Evolutionary conservation across 2,888 invertebrate genomes (phyloP).

Genomic region (Apocheima hispidaria): DNA sequence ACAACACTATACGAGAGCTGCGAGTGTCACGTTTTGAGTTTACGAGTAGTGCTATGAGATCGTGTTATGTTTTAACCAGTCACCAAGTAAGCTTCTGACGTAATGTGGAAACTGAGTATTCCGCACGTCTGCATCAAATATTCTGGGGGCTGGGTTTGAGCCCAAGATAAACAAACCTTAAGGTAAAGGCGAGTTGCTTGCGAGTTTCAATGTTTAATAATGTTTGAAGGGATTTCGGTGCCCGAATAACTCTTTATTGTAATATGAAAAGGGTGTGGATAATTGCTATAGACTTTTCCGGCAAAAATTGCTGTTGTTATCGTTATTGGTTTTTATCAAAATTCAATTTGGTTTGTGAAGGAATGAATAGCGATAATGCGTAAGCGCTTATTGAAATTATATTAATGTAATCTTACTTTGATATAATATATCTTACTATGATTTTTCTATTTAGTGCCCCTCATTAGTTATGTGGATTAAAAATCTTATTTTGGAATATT

Average conservation of each 20-base stretch:
- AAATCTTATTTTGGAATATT: too few species aligned
- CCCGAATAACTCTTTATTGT: constrained; percentile 1
- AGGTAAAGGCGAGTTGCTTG: constrained; percentile 42
- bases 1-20: not conserved
- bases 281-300: not conserved
- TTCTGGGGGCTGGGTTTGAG: constrained; percentile 35
- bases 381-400: too few species aligned
- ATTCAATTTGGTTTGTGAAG: too few species aligned
- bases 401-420: too few species aligned
- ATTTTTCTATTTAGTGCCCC: too few species aligned
- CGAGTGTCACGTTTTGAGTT: constrained; percentile 10
- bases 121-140: constrained; percentile 25
- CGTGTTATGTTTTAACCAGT: constrained; percentile 14
- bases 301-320: not conserved
- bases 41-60: constrained; percentile 9
- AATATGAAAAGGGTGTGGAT: constrained; percentile 1
- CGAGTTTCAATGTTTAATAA: constrained; percentile 48
- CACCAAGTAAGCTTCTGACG: constrained; percentile 4
- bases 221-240: constrained; percentile 40
- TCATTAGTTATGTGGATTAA: too few species aligned
- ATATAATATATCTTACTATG: too few species aligned
- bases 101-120: constrained; percentile 6
- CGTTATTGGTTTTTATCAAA: not conserved
- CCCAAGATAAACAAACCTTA: constrained; percentile 44
- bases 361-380: too few species aligned